Base-by-base conservation (phyloP, 2,888 invertebrate genomes). In the Axea sp. region DNA sequence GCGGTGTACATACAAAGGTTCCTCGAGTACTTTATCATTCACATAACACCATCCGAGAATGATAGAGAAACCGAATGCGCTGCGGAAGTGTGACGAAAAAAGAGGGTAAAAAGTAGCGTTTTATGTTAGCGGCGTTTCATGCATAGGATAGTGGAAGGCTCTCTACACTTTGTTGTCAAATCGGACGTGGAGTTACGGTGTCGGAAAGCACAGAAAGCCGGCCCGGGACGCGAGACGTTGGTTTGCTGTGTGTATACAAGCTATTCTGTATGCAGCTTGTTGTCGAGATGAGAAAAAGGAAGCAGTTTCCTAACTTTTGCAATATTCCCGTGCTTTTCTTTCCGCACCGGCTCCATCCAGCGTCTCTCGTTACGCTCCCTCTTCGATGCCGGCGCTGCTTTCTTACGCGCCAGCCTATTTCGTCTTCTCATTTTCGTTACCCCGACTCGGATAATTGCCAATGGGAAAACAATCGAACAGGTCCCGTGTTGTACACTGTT, bases 301-400 rank as follows among this genome's bases (percentile, higher is more conserved):
- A 76, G 43, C 76, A 67, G 47, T 39, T 41, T 64, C 43, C 76
- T 77, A 82, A 82, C 82, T 82, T 81, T 78, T 71, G 80, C 83
- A 83, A 83, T 83, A 83, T 83, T 78, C 81, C 77, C 76, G 60
- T 74, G 78, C 77, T 80, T 78, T 81, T 80, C 78, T 75, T 78
- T 79, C 80, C 77, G 14, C 59, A 41, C 59, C 60, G 28, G 35
- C 41, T 67, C 49, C 17, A 43, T 49, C 31, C 9, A 26, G 11
- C 35, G 45, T 43, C 41, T 31, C 41, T 49, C 14, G 19, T 49
- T 30, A 47, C 39, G 30, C 41, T 49, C 26, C 47, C 49, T 53
- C 53, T 60, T 60, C 11, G 39, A 14, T 37, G 53, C 53, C 41
- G 26, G 55, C 49, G 37, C 9, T 53, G 30, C 33, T 31, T 22